Conservation (phyloP, 2,113 vertebrate genomes). For the Lagenorhynchus albirostris region DNA sequence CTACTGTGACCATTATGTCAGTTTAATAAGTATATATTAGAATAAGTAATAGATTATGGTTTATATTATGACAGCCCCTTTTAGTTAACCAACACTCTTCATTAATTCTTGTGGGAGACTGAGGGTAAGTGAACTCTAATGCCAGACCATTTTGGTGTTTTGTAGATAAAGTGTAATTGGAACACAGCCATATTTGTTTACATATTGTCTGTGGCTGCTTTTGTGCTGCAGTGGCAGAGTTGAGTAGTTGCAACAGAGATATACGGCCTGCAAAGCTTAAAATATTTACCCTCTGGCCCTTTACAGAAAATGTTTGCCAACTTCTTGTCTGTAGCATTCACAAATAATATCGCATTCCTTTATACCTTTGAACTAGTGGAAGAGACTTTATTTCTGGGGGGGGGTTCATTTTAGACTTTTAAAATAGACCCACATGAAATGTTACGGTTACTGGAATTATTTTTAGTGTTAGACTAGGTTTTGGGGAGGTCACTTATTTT, state of each 20-base stretch:
- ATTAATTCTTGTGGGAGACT: not conserved
- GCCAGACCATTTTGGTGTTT: not conserved
- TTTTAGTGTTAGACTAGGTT: constrained; percentile 15
- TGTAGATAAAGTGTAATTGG: not conserved
- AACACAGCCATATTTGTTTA: not conserved
- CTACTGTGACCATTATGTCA: not conserved
- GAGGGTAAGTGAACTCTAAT: not conserved
- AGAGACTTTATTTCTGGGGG: not conserved
- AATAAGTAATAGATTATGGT: not conserved
- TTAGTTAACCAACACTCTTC: not conserved
- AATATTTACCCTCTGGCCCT: not conserved
- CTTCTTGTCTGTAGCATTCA: not conserved
- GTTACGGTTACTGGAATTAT: not conserved
- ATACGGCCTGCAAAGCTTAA: not conserved
- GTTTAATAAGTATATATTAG: not conserved
- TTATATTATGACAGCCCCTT: not conserved
- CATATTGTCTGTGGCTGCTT: not conserved
- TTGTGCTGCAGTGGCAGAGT: not conserved
- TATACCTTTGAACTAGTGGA: not conserved
- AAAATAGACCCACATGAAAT: constrained; percentile 7
- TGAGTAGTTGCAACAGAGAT: not conserved
- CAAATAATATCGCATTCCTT: constrained; percentile 8
- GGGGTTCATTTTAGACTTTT: not conserved
- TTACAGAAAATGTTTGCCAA: constrained; percentile 3
- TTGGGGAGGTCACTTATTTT: not conserved